phyloP scores from a whole-genome alignment of 2,797 vertebrate species.

The Acanthis flammea region DNA sequence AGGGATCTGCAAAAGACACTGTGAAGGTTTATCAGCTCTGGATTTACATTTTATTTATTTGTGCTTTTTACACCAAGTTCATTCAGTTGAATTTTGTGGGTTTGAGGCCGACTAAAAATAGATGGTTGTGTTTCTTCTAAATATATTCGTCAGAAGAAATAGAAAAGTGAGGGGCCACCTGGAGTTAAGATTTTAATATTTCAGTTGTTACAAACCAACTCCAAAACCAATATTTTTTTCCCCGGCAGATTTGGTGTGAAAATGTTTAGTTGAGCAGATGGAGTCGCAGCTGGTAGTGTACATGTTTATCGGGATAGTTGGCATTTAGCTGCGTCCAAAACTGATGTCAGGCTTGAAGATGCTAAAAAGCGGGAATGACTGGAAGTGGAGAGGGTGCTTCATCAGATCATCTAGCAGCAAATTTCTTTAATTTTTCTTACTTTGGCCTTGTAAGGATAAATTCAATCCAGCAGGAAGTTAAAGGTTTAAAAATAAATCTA shows the following conservation, averaged over 20 bases:
- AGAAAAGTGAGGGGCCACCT: slow-evolving; percentile 79
- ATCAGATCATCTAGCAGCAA: slow-evolving; percentile 45
- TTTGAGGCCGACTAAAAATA: slow-evolving; percentile 39
- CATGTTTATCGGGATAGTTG: slow-evolving; percentile 80
- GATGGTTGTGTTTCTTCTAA: slow-evolving; percentile 13
- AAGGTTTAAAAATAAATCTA: slow-evolving; percentile 39
- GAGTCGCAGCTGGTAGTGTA: slow-evolving; percentile 84
- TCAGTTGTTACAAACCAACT: slow-evolving; percentile 77
- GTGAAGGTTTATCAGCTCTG: background rate
- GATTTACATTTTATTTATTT: background rate
- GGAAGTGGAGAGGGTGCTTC: slow-evolving; percentile 2
- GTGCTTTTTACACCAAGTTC: background rate
- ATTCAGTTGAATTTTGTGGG: background rate
- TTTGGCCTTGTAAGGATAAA: slow-evolving; percentile 3
- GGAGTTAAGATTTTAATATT: slow-evolving; percentile 84
- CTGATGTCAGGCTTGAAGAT: slow-evolving; percentile 73
- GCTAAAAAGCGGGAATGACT: slow-evolving; percentile 60
- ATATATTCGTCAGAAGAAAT: slow-evolving; percentile 31
- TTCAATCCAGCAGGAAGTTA: slow-evolving; percentile 36
- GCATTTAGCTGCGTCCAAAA: slow-evolving; percentile 78
- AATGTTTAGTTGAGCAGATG: slow-evolving; percentile 84
- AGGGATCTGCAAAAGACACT: background rate
- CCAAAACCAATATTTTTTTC: slow-evolving; percentile 71
- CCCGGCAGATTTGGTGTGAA: slow-evolving; percentile 76
- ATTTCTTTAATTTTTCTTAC: slow-evolving; percentile 26